Base-by-base conservation (phyloP, 2,888 invertebrate species). In the Prenolepis imparis region DNA sequence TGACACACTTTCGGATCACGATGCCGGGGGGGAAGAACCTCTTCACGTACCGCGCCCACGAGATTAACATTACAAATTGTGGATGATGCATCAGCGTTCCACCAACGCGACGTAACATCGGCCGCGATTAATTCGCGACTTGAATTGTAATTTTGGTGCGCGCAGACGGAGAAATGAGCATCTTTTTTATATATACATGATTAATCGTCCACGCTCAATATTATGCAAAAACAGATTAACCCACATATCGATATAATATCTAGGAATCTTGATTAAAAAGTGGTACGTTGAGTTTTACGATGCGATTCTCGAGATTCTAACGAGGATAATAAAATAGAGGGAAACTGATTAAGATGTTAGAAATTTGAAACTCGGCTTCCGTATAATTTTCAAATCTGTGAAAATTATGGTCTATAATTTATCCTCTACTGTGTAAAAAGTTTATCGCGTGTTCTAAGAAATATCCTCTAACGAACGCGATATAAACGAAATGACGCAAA, bases 11-110 rank as follows among this genome's bases (percentile, higher is more conserved):
- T 86, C 86, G 36, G 78, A 73, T 5, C 73, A 67, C 83, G 70
- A 83, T 75, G 18, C 74, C 72, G 66, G n/a, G 24, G 5, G 9
- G 18, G 36, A 36, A 6, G 36, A 1, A 32, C 9, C 64, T 4
- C 61, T n/a, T 78, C 41, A 15, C 67, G 67, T 63, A 82, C 89
- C 91, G 87, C 89, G 82, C 90, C 91, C 89, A 90, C 83, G 81
- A 83, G 89, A 93, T 93, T 90, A 91, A 88, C 88, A 91, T 92
- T 83, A 89, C 88, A 90, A 92, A 91, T 91, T 73, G 70, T 67
- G 66, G 52, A 52, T 63, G 57, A n/a, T 52, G 52, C 52, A 52
- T 66, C 39, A 18, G 55, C 73, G 24, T 44, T 18, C 9, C 59
- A 32, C 67, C 63, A 39, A n/a, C 59, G 8, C 48, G 73, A 44